Evolutionary conservation across 2,797 vertebrate genomes (phyloP).

Genomic region (Clarias laeviceps): DNA sequence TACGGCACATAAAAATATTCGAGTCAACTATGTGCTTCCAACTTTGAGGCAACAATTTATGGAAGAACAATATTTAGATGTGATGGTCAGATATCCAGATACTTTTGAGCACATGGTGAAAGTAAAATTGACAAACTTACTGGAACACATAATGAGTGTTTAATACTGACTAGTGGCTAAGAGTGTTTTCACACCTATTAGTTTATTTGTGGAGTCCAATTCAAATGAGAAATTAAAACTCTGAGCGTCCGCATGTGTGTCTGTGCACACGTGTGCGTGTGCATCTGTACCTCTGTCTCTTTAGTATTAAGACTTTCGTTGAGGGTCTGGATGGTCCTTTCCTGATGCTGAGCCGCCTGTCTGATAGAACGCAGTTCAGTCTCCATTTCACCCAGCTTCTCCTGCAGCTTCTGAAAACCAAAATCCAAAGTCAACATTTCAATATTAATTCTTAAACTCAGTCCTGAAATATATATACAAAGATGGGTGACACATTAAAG

Average conservation of each 20-base stretch:
- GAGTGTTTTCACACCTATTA: neutral
- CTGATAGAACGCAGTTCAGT: conserved; percentile 83
- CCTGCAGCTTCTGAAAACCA: conserved; percentile 83
- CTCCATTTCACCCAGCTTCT: conserved; percentile 88
- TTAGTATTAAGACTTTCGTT: conserved; percentile 84
- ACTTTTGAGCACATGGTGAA: neutral
- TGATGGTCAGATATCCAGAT: neutral
- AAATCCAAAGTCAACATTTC: neutral
- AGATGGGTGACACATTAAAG: neutral
- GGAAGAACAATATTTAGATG: neutral
- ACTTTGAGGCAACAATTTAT: neutral
- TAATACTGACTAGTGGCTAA: neutral
- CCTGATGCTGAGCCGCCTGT: conserved; percentile 82
- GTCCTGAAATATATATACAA: neutral
- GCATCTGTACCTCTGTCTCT: conserved; percentile 82
- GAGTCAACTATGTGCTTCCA: neutral
- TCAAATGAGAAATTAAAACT: neutral
- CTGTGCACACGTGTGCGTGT: neutral
- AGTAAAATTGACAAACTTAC: no score
- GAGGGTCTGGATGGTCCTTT: conserved; percentile 83
- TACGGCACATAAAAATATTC: neutral
- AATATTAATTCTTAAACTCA: neutral
- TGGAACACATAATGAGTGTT: neutral
- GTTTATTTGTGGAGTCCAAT: neutral
- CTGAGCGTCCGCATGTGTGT: neutral